A percentile compares a stretch with the other conserved stretches of the same genome.
These are phyloP conservation scores for Chaenodraco wilsoni DNA, from an alignment of 2,797 vertebrate genomes.

Conservation along the genomic window DNA sequence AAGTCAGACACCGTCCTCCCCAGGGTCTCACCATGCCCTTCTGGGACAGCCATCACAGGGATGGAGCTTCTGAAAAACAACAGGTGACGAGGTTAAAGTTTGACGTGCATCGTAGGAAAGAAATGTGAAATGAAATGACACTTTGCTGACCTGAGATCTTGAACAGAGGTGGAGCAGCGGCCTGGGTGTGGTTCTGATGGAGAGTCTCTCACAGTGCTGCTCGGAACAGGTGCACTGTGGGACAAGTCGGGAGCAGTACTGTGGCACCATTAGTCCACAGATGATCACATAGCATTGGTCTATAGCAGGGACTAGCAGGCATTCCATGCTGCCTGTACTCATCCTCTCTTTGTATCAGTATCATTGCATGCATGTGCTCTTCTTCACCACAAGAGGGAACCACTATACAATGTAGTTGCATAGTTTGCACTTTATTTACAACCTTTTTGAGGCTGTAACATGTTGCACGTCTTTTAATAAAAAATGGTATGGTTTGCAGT, in stretches of 20 bases:
- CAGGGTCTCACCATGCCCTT: conserved; percentile 6
- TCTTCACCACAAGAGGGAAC: conserved; percentile 49
- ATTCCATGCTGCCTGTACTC: neutral
- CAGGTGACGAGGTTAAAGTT: neutral
- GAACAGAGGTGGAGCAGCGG: conserved; percentile 9
- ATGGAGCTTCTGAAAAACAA: conserved; percentile 45
- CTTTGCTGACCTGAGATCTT: conserved; percentile 57
- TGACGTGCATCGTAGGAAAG: neutral
- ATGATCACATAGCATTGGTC: neutral
- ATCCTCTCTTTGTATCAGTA: neutral
- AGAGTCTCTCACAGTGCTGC: conserved; percentile 22
- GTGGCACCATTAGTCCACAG: neutral
- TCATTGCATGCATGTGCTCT: neutral
- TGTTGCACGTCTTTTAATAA: neutral
- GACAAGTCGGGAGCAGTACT: conserved; percentile 6
- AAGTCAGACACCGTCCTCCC: conserved; percentile 1
- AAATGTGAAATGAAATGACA: conserved; percentile 5
- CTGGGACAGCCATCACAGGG: neutral
- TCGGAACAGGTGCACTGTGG: conserved; percentile 35
- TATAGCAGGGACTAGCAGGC: too few relatives aligned
- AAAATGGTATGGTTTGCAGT: neutral
- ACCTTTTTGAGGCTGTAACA: neutral
- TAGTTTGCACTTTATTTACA: too few relatives aligned
- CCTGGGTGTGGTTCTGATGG: conserved; percentile 17
- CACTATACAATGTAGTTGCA: conserved; percentile 5